Conservation (phyloP, 1,140 invertebrate species). For the Tetraneura akinire region DNA sequence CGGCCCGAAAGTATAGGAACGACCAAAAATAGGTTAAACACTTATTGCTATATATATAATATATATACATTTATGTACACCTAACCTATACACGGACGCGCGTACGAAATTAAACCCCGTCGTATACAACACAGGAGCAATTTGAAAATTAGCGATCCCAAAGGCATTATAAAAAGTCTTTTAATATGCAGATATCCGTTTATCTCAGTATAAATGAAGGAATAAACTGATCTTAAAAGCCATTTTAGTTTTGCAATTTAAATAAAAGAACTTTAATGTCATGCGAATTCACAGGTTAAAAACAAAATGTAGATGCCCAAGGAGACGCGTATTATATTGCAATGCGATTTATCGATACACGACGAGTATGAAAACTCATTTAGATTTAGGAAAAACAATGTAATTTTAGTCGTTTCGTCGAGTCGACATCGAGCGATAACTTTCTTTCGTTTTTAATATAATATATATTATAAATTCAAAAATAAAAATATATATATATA, state of each 20-base stretch:
- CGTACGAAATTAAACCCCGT: constrained; percentile 19
- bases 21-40: not conserved
- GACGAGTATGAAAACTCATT: not conserved
- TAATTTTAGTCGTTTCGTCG: not conserved
- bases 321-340: not conserved
- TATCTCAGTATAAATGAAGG: not conserved
- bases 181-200: constrained; percentile 30
- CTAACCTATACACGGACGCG: too few species aligned
- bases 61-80: too few species aligned
- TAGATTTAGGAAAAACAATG: not conserved
- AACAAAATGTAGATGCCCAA: not conserved
- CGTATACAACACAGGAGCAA: not conserved
- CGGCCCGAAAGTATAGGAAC: not conserved
- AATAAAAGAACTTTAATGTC: constrained; percentile 16
- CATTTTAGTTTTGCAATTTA: not conserved
- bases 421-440: not conserved
- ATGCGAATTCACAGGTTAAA: not conserved
- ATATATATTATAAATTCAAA: too few species aligned
- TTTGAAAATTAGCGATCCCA: constrained; percentile 40
- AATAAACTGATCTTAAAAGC: not conserved
- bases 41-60: too few species aligned
- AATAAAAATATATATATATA: too few species aligned
- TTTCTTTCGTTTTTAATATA: not conserved
- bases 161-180: constrained; percentile 31
- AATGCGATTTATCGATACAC: too few species aligned